Evolutionary conservation across 1,140 invertebrate genomes (phyloP).

Genomic region (Diorhabda carinulata): DNA sequence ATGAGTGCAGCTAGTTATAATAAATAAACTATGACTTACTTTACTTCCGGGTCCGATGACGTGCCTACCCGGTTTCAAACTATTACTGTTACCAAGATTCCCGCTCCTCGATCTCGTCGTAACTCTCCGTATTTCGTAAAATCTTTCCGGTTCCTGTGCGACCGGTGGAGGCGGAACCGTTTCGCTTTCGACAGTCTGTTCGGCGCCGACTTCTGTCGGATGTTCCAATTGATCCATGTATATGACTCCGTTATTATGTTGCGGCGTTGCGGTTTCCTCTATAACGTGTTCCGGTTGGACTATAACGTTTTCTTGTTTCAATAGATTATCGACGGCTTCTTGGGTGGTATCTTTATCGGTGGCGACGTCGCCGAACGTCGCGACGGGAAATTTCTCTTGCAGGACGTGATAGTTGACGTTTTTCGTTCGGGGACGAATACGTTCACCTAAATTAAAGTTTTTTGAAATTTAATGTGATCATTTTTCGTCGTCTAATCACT

Average conservation of each 20-base stretch:
- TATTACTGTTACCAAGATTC: constrained; percentile 34
- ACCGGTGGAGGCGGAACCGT: constrained; percentile 26
- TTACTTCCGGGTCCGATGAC: constrained; percentile 42
- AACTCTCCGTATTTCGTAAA: no score
- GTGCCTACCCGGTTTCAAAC: constrained; percentile 37
- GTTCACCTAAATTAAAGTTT: constrained; percentile 37
- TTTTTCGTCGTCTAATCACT: no score
- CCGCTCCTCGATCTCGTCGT: constrained; percentile 24
- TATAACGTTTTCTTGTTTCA: constrained; percentile 29
- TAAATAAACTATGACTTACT: constrained; percentile 2
- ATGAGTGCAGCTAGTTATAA: background rate
- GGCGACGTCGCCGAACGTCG: constrained; percentile 43
- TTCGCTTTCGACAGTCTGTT: constrained; percentile 36
- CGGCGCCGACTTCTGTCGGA: constrained; percentile 35
- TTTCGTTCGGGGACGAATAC: constrained; percentile 58
- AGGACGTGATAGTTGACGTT: constrained; percentile 62
- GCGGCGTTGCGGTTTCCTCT: background rate
- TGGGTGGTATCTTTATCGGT: constrained; percentile 35
- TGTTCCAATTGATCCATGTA: constrained; percentile 28
- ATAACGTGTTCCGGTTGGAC: background rate
- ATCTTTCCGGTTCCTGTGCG: constrained; percentile 15
- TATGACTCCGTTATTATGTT: constrained; percentile 33
- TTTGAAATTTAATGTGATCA: no score
- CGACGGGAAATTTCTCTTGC: constrained; percentile 43
- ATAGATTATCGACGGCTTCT: constrained; percentile 39